Percentiles rank a stretch among this genome's conserved stretches.
Evolutionary conservation across 2,888 invertebrate genomes (phyloP).

Genomic region (Colletes collaris): DNA sequence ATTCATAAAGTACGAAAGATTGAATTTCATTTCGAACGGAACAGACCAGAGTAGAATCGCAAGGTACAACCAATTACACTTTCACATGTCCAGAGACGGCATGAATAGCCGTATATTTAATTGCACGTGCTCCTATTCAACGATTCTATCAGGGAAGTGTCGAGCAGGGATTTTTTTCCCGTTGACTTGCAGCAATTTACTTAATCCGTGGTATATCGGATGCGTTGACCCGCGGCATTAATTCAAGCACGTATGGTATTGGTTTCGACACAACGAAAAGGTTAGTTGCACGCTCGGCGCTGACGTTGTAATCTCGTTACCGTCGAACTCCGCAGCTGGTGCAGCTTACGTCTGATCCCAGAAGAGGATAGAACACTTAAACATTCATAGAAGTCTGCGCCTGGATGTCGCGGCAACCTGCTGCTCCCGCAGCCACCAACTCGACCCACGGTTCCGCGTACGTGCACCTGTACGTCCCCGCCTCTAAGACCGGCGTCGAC

Average conservation of each 20-base stretch:
- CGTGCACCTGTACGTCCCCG: constrained; percentile 13
- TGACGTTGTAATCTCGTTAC: constrained; percentile 70
- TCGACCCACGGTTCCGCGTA: constrained; percentile 18
- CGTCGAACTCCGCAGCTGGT: constrained; percentile 63
- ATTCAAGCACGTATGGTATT: constrained; percentile 46
- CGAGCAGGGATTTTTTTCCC: constrained; percentile 39
- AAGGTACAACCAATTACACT: no score
- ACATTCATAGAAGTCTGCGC: constrained; percentile 70
- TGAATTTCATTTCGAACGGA: no score
- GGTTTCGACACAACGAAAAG: constrained; percentile 57
- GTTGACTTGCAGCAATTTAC: constrained; percentile 19
- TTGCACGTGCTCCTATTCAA: background rate
- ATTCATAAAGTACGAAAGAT: no score
- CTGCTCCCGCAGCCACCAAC: background rate
- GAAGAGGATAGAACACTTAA: constrained; percentile 65
- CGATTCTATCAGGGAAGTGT: background rate
- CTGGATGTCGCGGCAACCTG: constrained; percentile 28
- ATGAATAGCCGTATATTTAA: no score
- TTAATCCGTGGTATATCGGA: constrained; percentile 45
- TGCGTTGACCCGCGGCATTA: constrained; percentile 51
- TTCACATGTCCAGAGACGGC: no score
- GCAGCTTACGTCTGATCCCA: constrained; percentile 55
- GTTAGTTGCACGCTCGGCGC: constrained; percentile 56
- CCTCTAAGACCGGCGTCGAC: constrained; percentile 21
- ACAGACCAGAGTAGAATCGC: no score